phyloP scores from a whole-genome alignment of 1,140 invertebrate genomes.

The Drosophila hydei region DNA sequence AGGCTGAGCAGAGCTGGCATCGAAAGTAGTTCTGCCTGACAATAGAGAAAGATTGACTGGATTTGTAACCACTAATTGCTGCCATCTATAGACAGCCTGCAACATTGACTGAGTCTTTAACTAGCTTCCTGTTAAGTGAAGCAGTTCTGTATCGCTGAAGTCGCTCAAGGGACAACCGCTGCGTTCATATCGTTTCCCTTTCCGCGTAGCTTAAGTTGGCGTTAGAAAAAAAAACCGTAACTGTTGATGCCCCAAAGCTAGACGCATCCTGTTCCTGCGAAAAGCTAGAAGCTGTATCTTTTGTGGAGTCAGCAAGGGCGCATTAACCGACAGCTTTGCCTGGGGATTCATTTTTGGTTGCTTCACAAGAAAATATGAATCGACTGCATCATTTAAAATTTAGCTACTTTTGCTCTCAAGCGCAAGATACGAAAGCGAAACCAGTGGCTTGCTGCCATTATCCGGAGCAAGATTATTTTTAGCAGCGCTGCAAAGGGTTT shows the following conservation, averaged over 20 bases:
- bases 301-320: not conserved
- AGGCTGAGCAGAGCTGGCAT: too few relatives aligned
- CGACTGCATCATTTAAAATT: not conserved
- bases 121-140: not conserved
- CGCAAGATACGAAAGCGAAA: not conserved
- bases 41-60: too few relatives aligned
- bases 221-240: not conserved
- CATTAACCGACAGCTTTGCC: not conserved
- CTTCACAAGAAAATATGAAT: not conserved
- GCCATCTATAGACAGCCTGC: not conserved
- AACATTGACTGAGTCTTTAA: not conserved
- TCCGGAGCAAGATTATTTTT: not conserved
- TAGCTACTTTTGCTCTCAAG: not conserved
- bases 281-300: not conserved
- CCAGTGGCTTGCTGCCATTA: not conserved
- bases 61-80: too few relatives aligned
- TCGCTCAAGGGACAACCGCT: not conserved
- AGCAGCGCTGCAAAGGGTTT: slow-evolving; percentile 20
- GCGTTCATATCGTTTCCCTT: not conserved
- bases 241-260: not conserved
- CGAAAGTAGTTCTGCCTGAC: too few relatives aligned
- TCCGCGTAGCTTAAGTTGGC: not conserved
- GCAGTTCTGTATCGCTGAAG: not conserved
- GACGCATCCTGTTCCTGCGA: not conserved
- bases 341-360: not conserved